A percentile compares a stretch with the other conserved stretches of the same genome.
Conservation (phyloP, 2,113 vertebrate genomes). For the Miniopterus natalensis region DNA sequence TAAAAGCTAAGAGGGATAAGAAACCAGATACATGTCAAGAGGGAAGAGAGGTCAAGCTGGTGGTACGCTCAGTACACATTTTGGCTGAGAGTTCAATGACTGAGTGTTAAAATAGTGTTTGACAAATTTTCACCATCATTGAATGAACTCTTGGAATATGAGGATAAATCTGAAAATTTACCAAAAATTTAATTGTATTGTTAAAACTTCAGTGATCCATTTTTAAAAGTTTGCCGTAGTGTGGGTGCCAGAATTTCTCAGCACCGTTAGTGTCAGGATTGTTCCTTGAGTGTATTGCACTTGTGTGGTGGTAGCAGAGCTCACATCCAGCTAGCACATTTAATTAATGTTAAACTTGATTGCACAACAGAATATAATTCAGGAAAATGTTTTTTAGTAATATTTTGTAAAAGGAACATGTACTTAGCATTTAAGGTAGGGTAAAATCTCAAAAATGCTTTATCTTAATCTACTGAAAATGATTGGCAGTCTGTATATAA, state of each 20-base stretch:
- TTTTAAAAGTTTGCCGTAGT: not conserved
- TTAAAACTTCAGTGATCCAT: not conserved
- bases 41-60: not conserved
- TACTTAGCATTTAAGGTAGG: not conserved
- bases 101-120: not conserved
- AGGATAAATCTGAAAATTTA: slow-evolving; percentile 56
- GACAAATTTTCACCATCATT: slow-evolving; percentile 22
- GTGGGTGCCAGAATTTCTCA: not conserved
- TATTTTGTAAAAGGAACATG: slow-evolving; percentile 44
- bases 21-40: not conserved
- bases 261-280: not conserved
- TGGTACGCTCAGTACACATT: not conserved
- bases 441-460: slow-evolving; percentile 38
- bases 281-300: not conserved
- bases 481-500: not conserved
- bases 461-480: slow-evolving; percentile 34
- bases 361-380: not conserved
- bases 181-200: not conserved
- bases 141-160: slow-evolving; percentile 17
- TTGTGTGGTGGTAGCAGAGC: not conserved
- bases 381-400: slow-evolving; percentile 17
- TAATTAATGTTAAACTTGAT: slow-evolving; percentile 27
- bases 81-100: not conserved
- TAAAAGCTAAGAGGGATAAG: not conserved
- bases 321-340: not conserved